Conservation (phyloP, 2,888 invertebrate genomes). For the Eulithis testata region DNA sequence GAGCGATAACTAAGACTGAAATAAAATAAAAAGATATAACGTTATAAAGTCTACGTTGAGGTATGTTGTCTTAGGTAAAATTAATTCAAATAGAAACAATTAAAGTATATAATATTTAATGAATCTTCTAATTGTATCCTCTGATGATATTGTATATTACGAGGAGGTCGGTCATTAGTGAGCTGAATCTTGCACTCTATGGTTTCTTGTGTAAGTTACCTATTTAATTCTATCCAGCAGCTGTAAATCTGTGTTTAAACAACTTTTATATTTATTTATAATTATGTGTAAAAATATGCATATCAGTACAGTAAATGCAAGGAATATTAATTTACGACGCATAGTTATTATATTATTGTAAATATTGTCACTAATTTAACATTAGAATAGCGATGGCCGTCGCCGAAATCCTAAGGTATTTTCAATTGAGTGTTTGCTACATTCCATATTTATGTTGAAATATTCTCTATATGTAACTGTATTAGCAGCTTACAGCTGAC, state of each 20-base stretch:
- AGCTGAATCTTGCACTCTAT: conserved; percentile 78
- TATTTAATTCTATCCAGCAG: conserved; percentile 79
- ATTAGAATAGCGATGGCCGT: conserved; percentile 76
- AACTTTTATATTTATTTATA: conserved; percentile 83
- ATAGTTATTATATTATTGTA: conserved; percentile 83
- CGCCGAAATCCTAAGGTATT: conserved; percentile 76
- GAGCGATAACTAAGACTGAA: conserved; percentile 84
- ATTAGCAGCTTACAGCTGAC: conserved; percentile 54
- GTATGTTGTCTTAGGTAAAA: conserved; percentile 82
- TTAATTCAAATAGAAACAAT: conserved; percentile 82
- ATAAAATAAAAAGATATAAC: conserved; percentile 80
- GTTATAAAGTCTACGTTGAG: conserved; percentile 80
- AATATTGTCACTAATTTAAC: conserved; percentile 81
- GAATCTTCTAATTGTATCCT: conserved; percentile 76
- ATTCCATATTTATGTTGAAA: conserved; percentile 85
- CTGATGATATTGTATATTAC: conserved; percentile 72
- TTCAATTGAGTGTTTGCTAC: conserved; percentile 83
- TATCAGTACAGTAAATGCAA: conserved; percentile 80
- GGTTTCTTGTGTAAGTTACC: conserved; percentile 77
- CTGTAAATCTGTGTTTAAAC: conserved; percentile 81
- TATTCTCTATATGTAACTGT: conserved; percentile 75
- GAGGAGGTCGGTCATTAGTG: conserved; percentile 69
- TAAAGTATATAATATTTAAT: conserved; percentile 80
- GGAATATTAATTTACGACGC: conserved; percentile 78
- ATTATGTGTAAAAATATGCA: conserved; percentile 73